Evolutionary conservation across 1,140 invertebrate species (phyloP).

Genomic region (Idris sp.): DNA sequence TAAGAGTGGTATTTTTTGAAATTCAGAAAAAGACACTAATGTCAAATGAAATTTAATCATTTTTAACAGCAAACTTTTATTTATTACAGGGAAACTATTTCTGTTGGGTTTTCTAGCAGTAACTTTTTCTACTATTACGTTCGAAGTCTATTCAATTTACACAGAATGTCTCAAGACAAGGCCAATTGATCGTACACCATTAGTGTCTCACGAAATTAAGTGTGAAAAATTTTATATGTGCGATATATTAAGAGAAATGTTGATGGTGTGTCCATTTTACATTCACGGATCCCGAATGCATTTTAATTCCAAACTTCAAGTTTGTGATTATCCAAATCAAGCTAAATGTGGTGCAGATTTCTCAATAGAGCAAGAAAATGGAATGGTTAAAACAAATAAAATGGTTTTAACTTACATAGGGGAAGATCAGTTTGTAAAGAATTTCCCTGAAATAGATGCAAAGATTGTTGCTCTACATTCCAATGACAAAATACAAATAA

Average conservation of each 20-base stretch:
- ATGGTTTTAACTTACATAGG: no score
- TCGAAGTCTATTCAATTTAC: constrained; percentile 1
- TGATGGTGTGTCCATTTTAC: constrained; percentile 73
- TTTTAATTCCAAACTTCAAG: constrained; percentile 78
- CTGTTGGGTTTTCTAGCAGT: constrained; percentile 4
- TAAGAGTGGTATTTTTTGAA: constrained; percentile 19
- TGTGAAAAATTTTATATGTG: constrained; percentile 80
- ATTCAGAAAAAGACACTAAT: background rate
- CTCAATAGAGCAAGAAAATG: background rate
- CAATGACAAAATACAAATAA: no score
- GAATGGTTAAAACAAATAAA: no score
- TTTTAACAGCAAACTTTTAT: background rate
- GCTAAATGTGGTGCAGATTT: constrained; percentile 13
- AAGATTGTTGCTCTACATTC: no score
- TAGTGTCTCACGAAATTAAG: constrained; percentile 75
- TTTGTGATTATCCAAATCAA: constrained; percentile 65
- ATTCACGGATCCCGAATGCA: constrained; percentile 64
- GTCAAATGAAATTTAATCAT: background rate
- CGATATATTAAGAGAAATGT: constrained; percentile 74
- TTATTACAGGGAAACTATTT: constrained; percentile 18
- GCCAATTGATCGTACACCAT: constrained; percentile 45
- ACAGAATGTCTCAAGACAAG: constrained; percentile 43
- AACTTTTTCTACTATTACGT: background rate
- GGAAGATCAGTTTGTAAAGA: no score
- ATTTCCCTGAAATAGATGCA: no score